phyloP scores from a whole-genome alignment of 2,113 vertebrate genomes.

The Mesembrinibis cayennensis region DNA sequence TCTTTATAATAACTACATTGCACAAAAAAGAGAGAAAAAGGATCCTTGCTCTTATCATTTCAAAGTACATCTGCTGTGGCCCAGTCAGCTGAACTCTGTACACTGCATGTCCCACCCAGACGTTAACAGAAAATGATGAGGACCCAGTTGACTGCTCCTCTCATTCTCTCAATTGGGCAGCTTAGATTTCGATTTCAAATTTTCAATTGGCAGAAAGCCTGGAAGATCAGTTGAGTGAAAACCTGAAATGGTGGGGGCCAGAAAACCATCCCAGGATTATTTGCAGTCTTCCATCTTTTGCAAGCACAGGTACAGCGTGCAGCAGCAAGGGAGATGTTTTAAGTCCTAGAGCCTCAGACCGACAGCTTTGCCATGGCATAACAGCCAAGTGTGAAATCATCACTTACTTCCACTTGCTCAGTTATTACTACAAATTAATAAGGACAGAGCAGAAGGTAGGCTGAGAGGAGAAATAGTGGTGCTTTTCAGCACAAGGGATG shows the following conservation, averaged over 20 bases:
- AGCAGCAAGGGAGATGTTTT: background rate
- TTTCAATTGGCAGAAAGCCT: conserved; percentile 45
- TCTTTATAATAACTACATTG: background rate
- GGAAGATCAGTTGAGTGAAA: conserved; percentile 7
- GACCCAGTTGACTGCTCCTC: background rate
- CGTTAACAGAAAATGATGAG: background rate
- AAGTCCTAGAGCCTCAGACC: conserved; percentile 3
- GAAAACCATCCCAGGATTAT: conserved; percentile 18
- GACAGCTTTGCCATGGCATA: background rate
- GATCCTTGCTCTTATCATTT: background rate
- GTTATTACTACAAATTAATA: conserved; percentile 52
- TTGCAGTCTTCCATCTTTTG: conserved; percentile 43
- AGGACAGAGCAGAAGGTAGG: conserved; percentile 14
- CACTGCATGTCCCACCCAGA: background rate
- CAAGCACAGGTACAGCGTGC: background rate
- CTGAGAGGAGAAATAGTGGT: background rate
- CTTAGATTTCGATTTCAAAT: conserved; percentile 25
- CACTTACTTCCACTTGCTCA: conserved; percentile 21
- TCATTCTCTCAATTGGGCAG: background rate
- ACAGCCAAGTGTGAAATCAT: background rate
- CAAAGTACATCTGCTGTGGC: background rate
- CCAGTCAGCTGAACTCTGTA: background rate
- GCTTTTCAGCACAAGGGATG: background rate
- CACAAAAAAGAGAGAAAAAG: background rate
- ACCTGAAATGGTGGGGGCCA: background rate